Conservation (phyloP, 1,140 invertebrate species). For the Apis laboriosa region DNA sequence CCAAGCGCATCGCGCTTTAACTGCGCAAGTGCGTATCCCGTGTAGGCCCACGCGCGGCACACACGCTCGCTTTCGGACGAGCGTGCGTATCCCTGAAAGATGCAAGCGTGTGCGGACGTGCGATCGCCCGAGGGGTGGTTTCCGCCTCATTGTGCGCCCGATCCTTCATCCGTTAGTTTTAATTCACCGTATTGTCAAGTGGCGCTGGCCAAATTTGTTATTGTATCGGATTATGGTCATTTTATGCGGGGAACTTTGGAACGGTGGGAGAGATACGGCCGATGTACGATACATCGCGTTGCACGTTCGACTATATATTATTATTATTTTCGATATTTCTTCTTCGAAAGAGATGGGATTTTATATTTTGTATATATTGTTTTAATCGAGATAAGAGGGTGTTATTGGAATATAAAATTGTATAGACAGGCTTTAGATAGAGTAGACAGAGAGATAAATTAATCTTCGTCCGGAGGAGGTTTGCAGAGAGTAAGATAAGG, state of each 20-base stretch:
- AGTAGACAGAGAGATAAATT: neutral
- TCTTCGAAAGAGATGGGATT: neutral
- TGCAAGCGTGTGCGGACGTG: neutral
- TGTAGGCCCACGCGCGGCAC: conserved; percentile 28
- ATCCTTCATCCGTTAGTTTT: conserved; percentile 55
- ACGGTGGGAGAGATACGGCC: neutral
- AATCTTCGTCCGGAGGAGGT: neutral
- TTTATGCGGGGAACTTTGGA: neutral
- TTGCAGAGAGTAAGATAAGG: conserved; percentile 8
- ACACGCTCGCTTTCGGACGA: conserved; percentile 23
- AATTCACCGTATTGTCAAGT: conserved; percentile 74
- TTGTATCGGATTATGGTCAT: conserved; percentile 66
- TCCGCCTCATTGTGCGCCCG: conserved; percentile 55
- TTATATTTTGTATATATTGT: no score
- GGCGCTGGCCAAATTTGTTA: conserved; percentile 70
- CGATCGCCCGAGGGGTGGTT: conserved; percentile 31
- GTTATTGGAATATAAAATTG: neutral
- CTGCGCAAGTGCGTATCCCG: conserved; percentile 29
- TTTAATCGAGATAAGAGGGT: no score
- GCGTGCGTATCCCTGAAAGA: conserved; percentile 29
- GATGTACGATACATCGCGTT: no score
- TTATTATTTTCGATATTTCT: no score
- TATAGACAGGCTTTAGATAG: neutral
- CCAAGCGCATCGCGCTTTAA: conserved; percentile 43
- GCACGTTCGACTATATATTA: no score